phyloP scores from a whole-genome alignment of 2,888 invertebrate genomes.

The Allacma fusca region DNA sequence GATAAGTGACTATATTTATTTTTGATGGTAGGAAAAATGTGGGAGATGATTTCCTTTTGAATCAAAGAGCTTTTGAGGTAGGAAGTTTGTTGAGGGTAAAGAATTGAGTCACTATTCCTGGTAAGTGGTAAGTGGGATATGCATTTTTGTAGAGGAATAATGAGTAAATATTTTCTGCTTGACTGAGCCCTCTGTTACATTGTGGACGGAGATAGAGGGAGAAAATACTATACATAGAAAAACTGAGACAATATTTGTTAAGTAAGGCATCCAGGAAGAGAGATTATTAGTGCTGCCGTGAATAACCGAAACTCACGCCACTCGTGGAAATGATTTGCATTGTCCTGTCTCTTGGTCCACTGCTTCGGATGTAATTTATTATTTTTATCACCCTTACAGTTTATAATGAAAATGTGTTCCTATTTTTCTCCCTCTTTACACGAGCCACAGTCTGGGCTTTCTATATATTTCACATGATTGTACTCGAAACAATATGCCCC shows the following conservation, averaged over 20 bases:
- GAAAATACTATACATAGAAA: neutral
- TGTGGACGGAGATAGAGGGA: no score
- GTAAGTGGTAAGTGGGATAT: neutral
- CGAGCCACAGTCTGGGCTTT: neutral
- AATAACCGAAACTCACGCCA: constrained; percentile 23
- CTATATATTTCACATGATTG: neutral
- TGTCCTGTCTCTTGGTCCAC: constrained; percentile 16
- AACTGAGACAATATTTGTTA: constrained; percentile 7
- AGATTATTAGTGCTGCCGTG: neutral
- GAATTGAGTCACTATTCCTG: neutral
- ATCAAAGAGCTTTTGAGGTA: no score
- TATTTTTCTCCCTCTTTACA: neutral
- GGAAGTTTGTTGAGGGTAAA: no score
- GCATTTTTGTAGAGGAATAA: neutral
- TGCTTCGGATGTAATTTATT: constrained; percentile 13
- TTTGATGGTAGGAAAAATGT: no score
- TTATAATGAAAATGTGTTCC: neutral
- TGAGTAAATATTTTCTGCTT: constrained; percentile 12
- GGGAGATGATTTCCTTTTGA: no score
- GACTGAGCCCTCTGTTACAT: neutral
- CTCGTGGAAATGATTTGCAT: constrained; percentile 14
- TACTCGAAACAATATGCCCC: constrained; percentile 16
- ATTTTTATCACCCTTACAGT: constrained; percentile 21
- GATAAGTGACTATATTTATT: no score
- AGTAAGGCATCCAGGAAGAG: constrained; percentile 9